phyloP scores from a whole-genome alignment of 2,797 vertebrate species.

The Chelonia mydas region DNA sequence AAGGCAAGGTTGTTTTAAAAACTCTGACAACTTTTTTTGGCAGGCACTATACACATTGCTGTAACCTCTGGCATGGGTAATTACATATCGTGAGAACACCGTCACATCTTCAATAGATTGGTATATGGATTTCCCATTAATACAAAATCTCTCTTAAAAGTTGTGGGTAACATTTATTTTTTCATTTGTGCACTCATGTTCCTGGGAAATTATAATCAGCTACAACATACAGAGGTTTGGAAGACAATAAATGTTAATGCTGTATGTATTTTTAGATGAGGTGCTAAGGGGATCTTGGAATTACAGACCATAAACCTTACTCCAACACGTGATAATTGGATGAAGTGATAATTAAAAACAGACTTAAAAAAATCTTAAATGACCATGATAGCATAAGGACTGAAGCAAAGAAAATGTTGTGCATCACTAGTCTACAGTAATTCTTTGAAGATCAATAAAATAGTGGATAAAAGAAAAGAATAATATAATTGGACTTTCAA shows the following conservation, averaged over 20 bases:
- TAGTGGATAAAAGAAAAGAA: not conserved
- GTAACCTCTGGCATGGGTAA: not conserved
- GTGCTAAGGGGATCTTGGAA: slow-evolving; percentile 48
- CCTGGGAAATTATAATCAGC: slow-evolving; percentile 7
- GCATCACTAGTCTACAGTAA: not conserved
- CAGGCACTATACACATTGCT: slow-evolving; percentile 20
- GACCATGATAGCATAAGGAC: slow-evolving; percentile 51
- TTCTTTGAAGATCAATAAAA: not conserved
- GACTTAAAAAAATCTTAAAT: slow-evolving; percentile 23
- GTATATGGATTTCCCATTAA: slow-evolving; percentile 16
- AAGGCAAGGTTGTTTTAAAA: not conserved
- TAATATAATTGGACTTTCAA: not conserved
- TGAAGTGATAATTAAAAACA: not conserved
- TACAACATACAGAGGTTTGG: not conserved
- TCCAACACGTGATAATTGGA: not conserved
- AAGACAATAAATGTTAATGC: slow-evolving; percentile 25
- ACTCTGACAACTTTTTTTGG: not conserved
- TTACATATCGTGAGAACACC: not conserved
- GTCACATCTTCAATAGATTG: slow-evolving; percentile 18
- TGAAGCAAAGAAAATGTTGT: not conserved
- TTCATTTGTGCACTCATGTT: slow-evolving; percentile 23
- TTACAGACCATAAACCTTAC: slow-evolving; percentile 40
- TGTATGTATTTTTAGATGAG: slow-evolving; percentile 48
- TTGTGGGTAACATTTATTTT: slow-evolving; percentile 3
- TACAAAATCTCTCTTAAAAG: slow-evolving; percentile 14